Evolutionary conservation across 2,113 vertebrate genomes (phyloP), one percentile per base, ranked within the genome.

Genomic region (Ondatra zibethicus): DNA sequence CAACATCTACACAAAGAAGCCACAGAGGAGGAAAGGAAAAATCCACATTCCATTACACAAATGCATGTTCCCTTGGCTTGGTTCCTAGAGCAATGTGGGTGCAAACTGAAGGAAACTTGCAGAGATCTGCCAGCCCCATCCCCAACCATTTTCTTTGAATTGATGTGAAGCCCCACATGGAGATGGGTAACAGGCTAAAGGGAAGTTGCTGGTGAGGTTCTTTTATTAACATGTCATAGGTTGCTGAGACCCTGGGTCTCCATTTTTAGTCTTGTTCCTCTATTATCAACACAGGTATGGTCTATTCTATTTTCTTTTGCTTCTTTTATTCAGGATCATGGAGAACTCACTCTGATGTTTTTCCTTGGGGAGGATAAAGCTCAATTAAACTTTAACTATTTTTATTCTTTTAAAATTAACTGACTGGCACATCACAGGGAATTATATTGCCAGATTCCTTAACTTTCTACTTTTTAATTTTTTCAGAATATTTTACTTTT

Each of bases 11-110:
- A 95, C 66, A 92, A 90, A 72, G 58, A 96, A 90, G 58, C 76
- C 96, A 77, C 77, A 93, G 94, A 89, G 4, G 85, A 70, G n/a
- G 72, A 96, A 33, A 92, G 87, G 82, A 87, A 94, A 92, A 96
- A 92, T 21, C 12, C 78, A 89, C 75, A 90, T 93, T 94, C 50
- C 88, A 61, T 76, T 93, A 47, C 42, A 82, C 21, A 88, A 77
- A 89, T 88, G 80, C 29, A 31, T 5, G 31, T 89, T 55, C 47
- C 55, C 47, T 88, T 88, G 80, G 86, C 76, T 39, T 73, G 47
- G 10, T 88, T 92, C 72, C 94, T 91, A 88, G n/a, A 86, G 70
- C 19, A 55, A 33, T 21, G 61, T 82, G 88, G 39, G 58, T 73
- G 21, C 25, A 78, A 12, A 21, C 17, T 61, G 33, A 82, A 27